Conservation (phyloP, 2,113 vertebrate species). For the Oenanthe oenanthe region DNA sequence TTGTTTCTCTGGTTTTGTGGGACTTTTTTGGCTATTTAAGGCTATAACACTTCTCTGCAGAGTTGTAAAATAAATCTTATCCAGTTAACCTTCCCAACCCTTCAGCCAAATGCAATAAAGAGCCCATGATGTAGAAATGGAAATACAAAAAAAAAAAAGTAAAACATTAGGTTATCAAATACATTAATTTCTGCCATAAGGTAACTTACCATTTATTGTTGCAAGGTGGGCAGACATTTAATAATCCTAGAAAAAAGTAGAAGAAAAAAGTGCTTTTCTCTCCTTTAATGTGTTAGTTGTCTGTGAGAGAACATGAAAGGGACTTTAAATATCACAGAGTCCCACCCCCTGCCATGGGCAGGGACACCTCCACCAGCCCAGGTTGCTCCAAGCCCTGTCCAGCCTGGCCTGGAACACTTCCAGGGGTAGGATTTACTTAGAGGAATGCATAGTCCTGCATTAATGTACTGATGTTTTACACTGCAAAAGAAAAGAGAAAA, state of each 20-base stretch:
- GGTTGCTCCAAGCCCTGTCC: rapidly evolving
- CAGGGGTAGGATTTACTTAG: neutral
- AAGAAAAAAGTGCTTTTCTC: neutral
- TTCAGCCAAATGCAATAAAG: neutral
- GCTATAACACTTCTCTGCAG: neutral
- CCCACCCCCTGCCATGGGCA: neutral
- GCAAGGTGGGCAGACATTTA: neutral
- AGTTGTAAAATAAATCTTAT: neutral
- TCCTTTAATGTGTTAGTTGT: neutral
- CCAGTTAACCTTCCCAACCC: neutral
- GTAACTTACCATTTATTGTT: neutral
- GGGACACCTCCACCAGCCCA: neutral
- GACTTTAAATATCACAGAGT: rapidly evolving
- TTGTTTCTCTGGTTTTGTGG: neutral
- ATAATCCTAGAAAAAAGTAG: neutral
- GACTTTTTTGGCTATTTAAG: neutral
- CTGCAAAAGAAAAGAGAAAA: neutral
- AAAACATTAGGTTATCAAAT: neutral
- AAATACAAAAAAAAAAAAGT: neutral
- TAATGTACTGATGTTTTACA: neutral
- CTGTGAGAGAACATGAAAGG: neutral
- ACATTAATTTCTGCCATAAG: neutral
- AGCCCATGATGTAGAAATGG: neutral
- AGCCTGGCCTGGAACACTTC: neutral
- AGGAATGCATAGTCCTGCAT: neutral